phyloP scores from a whole-genome alignment of 2,113 vertebrate genomes.

The Vireo altiloquus region DNA sequence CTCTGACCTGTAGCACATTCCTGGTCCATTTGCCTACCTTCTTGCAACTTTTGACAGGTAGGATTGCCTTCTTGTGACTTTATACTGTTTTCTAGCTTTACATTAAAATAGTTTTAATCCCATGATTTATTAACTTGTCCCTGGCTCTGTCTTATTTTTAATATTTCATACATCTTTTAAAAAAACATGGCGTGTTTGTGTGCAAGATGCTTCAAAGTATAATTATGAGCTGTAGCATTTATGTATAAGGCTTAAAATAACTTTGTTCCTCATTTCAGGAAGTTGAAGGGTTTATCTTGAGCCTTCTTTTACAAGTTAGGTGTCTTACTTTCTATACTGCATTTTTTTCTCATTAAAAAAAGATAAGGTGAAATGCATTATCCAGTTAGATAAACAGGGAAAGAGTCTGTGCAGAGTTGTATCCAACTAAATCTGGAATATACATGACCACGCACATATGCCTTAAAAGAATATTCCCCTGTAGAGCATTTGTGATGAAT shows the following conservation, averaged over 20 bases:
- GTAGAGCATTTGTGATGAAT: background rate
- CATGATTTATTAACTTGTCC: background rate
- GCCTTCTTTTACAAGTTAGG: background rate
- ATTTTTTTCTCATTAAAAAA: background rate
- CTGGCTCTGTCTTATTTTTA: background rate
- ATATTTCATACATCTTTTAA: background rate
- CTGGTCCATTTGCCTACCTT: background rate
- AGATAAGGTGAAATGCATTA: background rate
- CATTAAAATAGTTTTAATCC: background rate
- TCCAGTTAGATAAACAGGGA: background rate
- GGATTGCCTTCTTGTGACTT: background rate
- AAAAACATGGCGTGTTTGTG: background rate
- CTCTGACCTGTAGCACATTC: background rate
- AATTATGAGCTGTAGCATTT: background rate
- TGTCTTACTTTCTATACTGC: background rate
- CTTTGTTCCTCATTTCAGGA: background rate
- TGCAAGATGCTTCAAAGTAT: background rate
- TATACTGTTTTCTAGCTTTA: background rate
- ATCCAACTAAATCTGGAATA: background rate
- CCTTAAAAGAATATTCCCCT: background rate
- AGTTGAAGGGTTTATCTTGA: background rate
- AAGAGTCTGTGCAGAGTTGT: background rate
- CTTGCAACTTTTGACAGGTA: background rate
- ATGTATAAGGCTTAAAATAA: background rate
- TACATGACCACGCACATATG: background rate